Percentiles rank a stretch among this genome's conserved stretches.
Evolutionary conservation across 1,140 invertebrate genomes (phyloP).

Genomic region (Meloidogyne chitwoodi): DNA sequence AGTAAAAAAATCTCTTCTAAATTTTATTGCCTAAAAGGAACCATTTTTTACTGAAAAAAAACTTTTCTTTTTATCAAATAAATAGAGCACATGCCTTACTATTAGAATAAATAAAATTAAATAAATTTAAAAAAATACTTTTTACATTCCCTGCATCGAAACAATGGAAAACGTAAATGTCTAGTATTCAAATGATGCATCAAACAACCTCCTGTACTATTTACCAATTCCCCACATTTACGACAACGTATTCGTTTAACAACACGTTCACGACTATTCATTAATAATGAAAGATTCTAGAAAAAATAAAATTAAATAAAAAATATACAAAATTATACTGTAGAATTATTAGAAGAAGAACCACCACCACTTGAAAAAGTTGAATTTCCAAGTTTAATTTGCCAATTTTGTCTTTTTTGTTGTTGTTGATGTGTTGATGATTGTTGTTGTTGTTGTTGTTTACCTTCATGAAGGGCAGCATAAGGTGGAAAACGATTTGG

Average conservation of each 20-base stretch:
- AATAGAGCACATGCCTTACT: too few species aligned
- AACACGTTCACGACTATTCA: constrained; percentile 13
- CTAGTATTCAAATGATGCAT: constrained; percentile 31
- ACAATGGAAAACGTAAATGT: constrained; percentile 29
- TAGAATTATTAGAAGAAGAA: neutral
- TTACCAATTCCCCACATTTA: constrained; percentile 28
- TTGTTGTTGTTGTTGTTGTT: neutral
- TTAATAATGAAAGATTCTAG: neutral
- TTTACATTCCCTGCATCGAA: constrained; percentile 21
- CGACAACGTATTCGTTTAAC: constrained; percentile 26
- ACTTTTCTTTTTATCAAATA: too few species aligned
- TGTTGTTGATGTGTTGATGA: neutral
- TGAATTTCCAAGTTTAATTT: neutral
- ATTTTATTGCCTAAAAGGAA: too few species aligned
- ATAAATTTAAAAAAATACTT: constrained; percentile 1
- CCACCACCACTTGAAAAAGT: neutral
- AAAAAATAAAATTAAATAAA: neutral
- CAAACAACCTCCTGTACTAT: constrained; percentile 23
- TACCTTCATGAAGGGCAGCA: neutral
- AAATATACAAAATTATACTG: neutral
- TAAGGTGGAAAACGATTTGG: constrained; percentile 10
- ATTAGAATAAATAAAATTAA: neutral
- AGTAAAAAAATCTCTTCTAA: too few species aligned
- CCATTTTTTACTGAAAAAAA: too few species aligned
- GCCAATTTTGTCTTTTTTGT: neutral